Conservation (phyloP, 2,797 vertebrate species). For the Channallabes apus region DNA sequence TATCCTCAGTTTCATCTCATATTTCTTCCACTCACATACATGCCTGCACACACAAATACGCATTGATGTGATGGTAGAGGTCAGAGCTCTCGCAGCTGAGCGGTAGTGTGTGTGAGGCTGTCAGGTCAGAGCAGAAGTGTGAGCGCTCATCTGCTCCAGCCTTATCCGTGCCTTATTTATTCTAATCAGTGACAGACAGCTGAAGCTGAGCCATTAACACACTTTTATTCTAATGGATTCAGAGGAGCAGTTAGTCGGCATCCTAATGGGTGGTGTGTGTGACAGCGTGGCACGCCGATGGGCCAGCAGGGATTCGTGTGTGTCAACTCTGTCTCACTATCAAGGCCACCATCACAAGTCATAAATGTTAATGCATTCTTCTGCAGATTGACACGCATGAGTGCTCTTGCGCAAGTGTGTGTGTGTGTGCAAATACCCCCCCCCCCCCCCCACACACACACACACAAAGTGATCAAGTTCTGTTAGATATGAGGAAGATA, state of each 20-base stretch:
- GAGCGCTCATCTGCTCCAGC: slow-evolving; percentile 49
- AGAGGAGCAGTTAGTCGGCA: slow-evolving; percentile 51
- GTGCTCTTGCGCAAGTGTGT: slow-evolving; percentile 24
- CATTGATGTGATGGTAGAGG: slow-evolving; percentile 33
- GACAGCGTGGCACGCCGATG: slow-evolving; percentile 44
- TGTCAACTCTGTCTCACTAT: slow-evolving; percentile 57
- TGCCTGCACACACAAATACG: neutral
- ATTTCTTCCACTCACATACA: neutral
- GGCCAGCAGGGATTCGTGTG: slow-evolving; percentile 50
- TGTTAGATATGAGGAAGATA: slow-evolving; percentile 37
- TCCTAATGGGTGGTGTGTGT: slow-evolving; percentile 55
- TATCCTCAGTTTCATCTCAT: neutral
- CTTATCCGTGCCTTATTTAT: slow-evolving; percentile 50
- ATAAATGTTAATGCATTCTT: slow-evolving; percentile 63
- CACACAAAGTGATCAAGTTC: slow-evolving; percentile 41
- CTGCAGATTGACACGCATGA: slow-evolving; percentile 51
- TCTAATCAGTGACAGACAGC: slow-evolving; percentile 56
- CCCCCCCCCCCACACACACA: slow-evolving; percentile 1
- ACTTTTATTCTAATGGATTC: slow-evolving; percentile 62
- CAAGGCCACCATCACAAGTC: slow-evolving; percentile 60
- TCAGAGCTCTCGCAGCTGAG: slow-evolving; percentile 39
- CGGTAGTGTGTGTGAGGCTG: slow-evolving; percentile 36
- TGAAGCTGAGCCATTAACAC: slow-evolving; percentile 57
- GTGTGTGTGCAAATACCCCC: neutral
- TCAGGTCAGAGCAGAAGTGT: slow-evolving; percentile 46